Evolutionary conservation across 2,797 vertebrate species (phyloP).

Genomic region (Typhlichthys eigenmanni): DNA sequence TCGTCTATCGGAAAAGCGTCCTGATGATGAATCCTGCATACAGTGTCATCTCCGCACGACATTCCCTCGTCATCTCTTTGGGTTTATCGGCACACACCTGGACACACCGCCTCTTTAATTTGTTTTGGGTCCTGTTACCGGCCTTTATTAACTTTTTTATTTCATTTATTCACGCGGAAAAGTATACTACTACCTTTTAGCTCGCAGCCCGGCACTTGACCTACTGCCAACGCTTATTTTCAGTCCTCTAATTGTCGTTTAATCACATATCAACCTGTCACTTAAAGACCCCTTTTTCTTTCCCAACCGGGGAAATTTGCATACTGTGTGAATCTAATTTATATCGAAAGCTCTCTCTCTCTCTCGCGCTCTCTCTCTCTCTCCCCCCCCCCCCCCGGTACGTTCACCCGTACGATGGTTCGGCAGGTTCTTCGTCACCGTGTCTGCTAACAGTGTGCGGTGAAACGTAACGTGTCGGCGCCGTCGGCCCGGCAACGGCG

Average conservation of each 20-base stretch:
- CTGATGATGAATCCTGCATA: slow-evolving; percentile 30
- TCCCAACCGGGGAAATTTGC: slow-evolving; percentile 77
- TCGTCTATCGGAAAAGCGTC: neutral
- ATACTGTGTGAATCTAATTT: slow-evolving; percentile 85
- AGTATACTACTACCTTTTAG: slow-evolving; percentile 80
- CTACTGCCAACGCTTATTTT: slow-evolving; percentile 75
- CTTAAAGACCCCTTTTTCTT: slow-evolving; percentile 79
- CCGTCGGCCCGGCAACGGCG: slow-evolving; percentile 56
- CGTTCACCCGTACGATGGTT: slow-evolving; percentile 65
- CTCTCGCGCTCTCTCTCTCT: too few relatives aligned
- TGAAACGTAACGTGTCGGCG: slow-evolving; percentile 74
- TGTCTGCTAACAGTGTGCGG: slow-evolving; percentile 75
- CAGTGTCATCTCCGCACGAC: slow-evolving; percentile 43
- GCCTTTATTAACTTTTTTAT: slow-evolving; percentile 63
- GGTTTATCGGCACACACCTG: slow-evolving; percentile 68
- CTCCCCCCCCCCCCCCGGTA: slow-evolving; percentile 49
- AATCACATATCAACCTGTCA: slow-evolving; percentile 88
- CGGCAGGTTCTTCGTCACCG: slow-evolving; percentile 54
- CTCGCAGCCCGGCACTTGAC: slow-evolving; percentile 78
- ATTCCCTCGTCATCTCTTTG: slow-evolving; percentile 9
- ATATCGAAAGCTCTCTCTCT: slow-evolving; percentile 66
- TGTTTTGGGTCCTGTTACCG: slow-evolving; percentile 76
- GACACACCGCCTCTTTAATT: slow-evolving; percentile 73
- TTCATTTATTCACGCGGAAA: too few relatives aligned
- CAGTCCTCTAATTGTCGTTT: slow-evolving; percentile 84